phyloP scores from a whole-genome alignment of 2,113 vertebrate genomes.

The Tachysurus fulvidraco region DNA sequence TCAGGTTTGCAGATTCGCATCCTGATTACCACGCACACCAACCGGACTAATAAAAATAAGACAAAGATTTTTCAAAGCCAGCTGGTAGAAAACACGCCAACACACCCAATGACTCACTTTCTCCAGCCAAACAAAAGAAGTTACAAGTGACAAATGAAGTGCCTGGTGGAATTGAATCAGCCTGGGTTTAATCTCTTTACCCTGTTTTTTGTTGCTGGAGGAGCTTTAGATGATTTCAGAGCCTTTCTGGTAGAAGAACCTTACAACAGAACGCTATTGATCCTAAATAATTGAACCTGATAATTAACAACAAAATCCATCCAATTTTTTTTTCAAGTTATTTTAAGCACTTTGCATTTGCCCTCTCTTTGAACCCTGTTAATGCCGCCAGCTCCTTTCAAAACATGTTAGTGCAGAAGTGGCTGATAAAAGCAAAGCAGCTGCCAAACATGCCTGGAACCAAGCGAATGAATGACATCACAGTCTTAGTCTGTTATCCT shows the following conservation, averaged over 20 bases:
- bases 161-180: background rate
- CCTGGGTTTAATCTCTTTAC: background rate
- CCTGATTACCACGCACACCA: constrained; percentile 34
- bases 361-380: background rate
- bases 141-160: too few species aligned
- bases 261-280: background rate
- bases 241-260: background rate
- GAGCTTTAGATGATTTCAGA: background rate
- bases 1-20: constrained; percentile 44
- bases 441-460: constrained; percentile 20
- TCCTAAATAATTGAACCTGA: background rate
- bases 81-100: constrained; percentile 30
- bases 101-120: constrained; percentile 35
- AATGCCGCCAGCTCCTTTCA: background rate
- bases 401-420: background rate
- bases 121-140: constrained; percentile 26
- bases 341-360: background rate
- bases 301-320: background rate
- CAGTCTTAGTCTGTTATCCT: constrained; percentile 11
- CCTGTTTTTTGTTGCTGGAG: background rate
- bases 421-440: constrained; percentile 7
- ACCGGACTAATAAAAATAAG: constrained; percentile 27
- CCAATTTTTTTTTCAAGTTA: background rate
- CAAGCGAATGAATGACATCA: constrained; percentile 30
- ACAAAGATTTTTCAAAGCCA: constrained; percentile 23